These are phyloP conservation scores for Silurus lanzhouensis DNA, from an alignment of 2,797 vertebrate species.

Conservation along the genomic window DNA sequence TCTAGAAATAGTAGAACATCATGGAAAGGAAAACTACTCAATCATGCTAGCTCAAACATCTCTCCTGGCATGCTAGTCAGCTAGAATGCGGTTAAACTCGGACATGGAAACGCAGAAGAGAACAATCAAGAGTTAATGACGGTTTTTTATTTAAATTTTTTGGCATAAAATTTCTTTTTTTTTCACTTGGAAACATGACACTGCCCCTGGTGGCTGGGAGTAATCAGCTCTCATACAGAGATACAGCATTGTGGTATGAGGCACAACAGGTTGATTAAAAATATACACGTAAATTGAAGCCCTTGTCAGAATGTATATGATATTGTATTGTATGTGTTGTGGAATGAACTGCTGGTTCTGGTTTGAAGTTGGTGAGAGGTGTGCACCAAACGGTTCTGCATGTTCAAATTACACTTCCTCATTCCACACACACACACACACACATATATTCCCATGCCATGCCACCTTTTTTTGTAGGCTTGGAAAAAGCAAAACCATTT, in stretches of 20 bases:
- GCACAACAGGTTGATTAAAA: neutral
- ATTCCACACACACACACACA: slow-evolving; percentile 1
- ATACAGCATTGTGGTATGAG: neutral
- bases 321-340: neutral
- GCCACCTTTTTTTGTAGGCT: neutral
- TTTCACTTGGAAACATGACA: neutral
- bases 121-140: neutral
- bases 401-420: slow-evolving; percentile 8
- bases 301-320: too few relatives aligned
- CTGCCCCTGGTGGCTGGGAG: neutral
- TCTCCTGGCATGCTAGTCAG: neutral
- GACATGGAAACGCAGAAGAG: neutral
- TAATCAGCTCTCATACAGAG: too few relatives aligned
- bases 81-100: neutral
- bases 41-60: neutral
- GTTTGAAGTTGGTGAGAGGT: neutral
- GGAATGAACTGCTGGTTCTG: neutral
- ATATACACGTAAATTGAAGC: neutral
- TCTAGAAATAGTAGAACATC: neutral
- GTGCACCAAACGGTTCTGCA: neutral
- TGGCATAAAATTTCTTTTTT: too few relatives aligned
- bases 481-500: neutral
- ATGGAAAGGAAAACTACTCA: neutral
- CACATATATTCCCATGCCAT: neutral
- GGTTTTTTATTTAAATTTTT: too few relatives aligned